Evolutionary conservation across 2,888 invertebrate species (phyloP).

Genomic region (Sesia bembeciformis): DNA sequence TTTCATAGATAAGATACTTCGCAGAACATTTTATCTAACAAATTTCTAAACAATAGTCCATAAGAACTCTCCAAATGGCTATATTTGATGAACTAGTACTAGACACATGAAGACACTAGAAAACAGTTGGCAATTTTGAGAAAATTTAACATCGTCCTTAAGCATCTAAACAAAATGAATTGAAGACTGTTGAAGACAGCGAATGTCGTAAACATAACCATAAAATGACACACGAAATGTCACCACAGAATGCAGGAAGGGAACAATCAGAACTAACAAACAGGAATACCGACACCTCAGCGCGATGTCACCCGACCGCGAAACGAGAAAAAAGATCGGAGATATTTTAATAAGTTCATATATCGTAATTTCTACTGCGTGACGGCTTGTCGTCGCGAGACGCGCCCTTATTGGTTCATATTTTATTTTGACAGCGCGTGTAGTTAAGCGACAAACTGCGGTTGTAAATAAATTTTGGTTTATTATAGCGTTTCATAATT

Average conservation of each 20-base stretch:
- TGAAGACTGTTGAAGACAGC: too few species aligned
- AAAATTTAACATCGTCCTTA: too few species aligned
- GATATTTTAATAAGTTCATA: constrained; percentile 71
- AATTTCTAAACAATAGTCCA: too few species aligned
- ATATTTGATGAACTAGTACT: too few species aligned
- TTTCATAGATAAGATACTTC: too few species aligned
- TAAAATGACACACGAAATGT: too few species aligned
- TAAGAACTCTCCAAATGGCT: too few species aligned
- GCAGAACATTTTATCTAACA: too few species aligned
- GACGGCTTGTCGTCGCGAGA: constrained; percentile 60
- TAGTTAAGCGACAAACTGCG: constrained; percentile 36
- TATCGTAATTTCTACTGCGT: constrained; percentile 55
- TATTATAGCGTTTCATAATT: too few species aligned
- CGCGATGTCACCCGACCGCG: constrained; percentile 51
- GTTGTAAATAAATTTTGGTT: constrained; percentile 19
- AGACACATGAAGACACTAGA: too few species aligned
- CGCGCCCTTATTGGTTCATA: constrained; percentile 65
- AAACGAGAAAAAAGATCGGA: constrained; percentile 45
- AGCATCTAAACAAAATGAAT: too few species aligned
- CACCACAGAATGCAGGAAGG: neutral
- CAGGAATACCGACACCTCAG: constrained; percentile 16
- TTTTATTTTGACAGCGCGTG: constrained; percentile 63
- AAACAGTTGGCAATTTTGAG: too few species aligned
- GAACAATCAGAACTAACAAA: neutral
- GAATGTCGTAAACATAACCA: neutral